Conservation (phyloP, 2,888 invertebrate genomes). For the Andrena fulva region DNA sequence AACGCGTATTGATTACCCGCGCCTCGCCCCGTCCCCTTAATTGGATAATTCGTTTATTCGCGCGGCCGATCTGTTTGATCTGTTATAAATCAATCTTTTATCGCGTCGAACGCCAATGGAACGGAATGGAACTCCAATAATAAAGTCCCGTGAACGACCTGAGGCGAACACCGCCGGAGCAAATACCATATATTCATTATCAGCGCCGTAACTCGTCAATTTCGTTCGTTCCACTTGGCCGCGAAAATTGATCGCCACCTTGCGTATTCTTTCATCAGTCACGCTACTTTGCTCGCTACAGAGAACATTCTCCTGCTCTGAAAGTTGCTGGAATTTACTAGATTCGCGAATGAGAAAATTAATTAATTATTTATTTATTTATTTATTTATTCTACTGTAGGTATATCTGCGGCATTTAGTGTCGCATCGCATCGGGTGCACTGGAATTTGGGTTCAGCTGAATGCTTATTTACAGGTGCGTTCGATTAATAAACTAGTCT, state of each 20-base stretch:
- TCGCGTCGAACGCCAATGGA: not conserved
- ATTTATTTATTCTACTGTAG: no score
- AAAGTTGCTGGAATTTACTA: no score
- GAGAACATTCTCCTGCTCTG: not conserved
- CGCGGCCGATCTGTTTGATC: not conserved
- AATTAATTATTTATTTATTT: no score
- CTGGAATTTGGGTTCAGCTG: no score
- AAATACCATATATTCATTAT: constrained; percentile 22
- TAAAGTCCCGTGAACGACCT: not conserved
- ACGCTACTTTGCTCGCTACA: not conserved
- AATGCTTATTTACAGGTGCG: no score
- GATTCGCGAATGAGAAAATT: no score
- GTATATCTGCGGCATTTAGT: no score
- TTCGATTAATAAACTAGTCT: no score
- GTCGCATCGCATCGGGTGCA: no score
- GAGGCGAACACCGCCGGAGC: not conserved
- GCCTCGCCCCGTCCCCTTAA: not conserved
- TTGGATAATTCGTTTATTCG: constrained; percentile 33
- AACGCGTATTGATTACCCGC: constrained; percentile 18
- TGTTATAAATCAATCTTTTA: constrained; percentile 29
- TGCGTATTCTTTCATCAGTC: no score
- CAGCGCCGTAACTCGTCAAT: not conserved
- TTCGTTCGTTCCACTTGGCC: not conserved
- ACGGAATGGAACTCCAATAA: not conserved
- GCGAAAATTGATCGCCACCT: not conserved